Evolutionary conservation across 1,140 invertebrate genomes (phyloP), one percentile per base, ranked within the genome.

Genomic region (Vollenhovia emeryi): DNA sequence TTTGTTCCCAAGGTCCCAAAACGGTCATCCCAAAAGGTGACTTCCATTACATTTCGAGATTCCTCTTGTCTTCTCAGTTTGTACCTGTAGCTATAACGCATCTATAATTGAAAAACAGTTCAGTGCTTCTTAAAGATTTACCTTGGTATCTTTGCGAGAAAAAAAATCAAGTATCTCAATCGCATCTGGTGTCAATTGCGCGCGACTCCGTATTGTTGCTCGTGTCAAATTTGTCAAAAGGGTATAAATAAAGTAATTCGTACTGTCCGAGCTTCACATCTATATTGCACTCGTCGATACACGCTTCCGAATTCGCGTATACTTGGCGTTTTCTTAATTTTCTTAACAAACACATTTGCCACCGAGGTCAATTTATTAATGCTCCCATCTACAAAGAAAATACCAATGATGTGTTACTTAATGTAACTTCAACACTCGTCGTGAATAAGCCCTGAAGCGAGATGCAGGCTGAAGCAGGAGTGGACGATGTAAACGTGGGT

Each of bases 321-420:
- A 55, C 24, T 55, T 24, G n/a, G 55, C 48, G 7, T 55, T 69
- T 57, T 82, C 36, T 57, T 43, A 57, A 71, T 82, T 82, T 82
- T 84, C 36, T 84, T 75, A 33, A 36, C 40, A 43, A 36, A 86
- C 18, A 78, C 27, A 60, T 69, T 80, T 86, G 50, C 27, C n/a
- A 86, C 15, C 48, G 48, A 76, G 76, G 50, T 59, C 30, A 33
- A 11, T 85, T 86, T 74, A 55, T 74, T 84, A 45, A 71, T 64
- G 73, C 69, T 55, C n/a, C 33, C 48, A 62, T 80, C 36, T 68
- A 64, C 71, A 83, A n/a, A 74, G 18, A 73, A 87, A 86, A 83
- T 60, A 48, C 36, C 50, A 85, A 87, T 76, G 18, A 48, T 62
- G 33, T 40, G n/a, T 84, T 64, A 62, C 24, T 76, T 13, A 50